Evolutionary conservation across 2,113 vertebrate species (phyloP), one percentile per base, ranked within the genome.

Genomic region (Tursiops truncatus): DNA sequence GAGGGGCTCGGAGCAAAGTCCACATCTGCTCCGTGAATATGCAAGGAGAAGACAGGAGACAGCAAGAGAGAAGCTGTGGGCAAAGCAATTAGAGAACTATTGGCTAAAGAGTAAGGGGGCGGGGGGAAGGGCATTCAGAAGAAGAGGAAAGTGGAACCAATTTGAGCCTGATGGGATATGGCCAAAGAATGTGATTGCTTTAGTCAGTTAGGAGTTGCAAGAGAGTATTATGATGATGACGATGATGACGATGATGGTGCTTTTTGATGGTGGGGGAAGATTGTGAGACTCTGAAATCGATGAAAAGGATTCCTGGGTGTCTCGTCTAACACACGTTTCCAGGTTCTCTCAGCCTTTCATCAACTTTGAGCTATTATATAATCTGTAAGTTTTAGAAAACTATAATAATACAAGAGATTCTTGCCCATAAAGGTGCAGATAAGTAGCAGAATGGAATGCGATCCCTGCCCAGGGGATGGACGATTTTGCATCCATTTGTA

Each of bases 381-480:
- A 38, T 86, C 62, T n/a, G 2, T 60, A 80, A 28, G 3, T 26
- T 74, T 33, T 1, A 62, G 62, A 53, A 92, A 82, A 53, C 14
- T 31, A 20, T 60, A 53, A 38, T 5, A 65, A 44, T 6, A 2
- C 28, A 44, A 80, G 41, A 2, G 33, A 38, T 31, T 62, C 89
- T 67, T 36, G 6, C 62, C 71, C 65, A 31, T 0, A 70, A 44
- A 80, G 15, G 80, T 9, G 25, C 58, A 25, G 31, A 4, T 20
- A 0, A 47, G 38, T 1, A 67, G 47, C 17, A 23, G 21, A 44
- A 41, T 6, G 25, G 47, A 11, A 25, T 1, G 1, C 2, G 3
- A 1, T 18, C 33, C 0, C 6, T 25, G 31, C 10, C 44, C 28
- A 2, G 36, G 8, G 23, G 28, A 31, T 1, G 15, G 53, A 31